Base-by-base conservation (phyloP, 1,140 invertebrate species). In the Drosophila pseudoobscura region DNA sequence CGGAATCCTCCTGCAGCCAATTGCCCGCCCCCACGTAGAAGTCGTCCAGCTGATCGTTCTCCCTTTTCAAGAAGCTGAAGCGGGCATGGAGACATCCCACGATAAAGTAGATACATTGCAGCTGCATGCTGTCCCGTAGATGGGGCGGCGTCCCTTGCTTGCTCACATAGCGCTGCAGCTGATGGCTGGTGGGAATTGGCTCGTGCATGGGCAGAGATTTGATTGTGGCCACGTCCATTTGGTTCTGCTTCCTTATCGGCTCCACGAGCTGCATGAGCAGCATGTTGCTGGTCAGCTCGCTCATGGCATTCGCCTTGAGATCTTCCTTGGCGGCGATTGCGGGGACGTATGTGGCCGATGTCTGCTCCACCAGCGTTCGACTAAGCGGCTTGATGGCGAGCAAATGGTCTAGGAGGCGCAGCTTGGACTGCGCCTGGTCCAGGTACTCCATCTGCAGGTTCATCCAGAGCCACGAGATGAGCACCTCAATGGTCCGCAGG, bases 391-490 rank as follows among this genome's bases (percentile, higher is more conserved):
- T 70, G 3, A 83, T 76, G 13, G 69, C 51, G 11, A 89, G 45
- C 4, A 87, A 74, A 39, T 88, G 79, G 13, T 89, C 79, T 22
- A 88, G 61, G 9, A 88, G 68, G 0, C 76, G 73, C 60, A 89
- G 47, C 51, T 84, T 89, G 7, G 70, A 69, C 22, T 76, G 65
- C 0, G 89, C 85, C 20, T 77, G 77, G 35, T 79, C 73, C 41
- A 91, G 47, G 58, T 74, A 63, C 49, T 91, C 90, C 89, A 90
- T 90, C 53, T 90, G 82, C 41, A 91, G 55, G 55, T 91, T 91
- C 2, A 75, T 79, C 75, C 72, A 79, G 26, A 89, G 45, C 89
- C 83, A 90, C 13, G 63, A 71, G 6, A 74, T 63, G 11, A 90
- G 56, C 4, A 91, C 47, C 61, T 91, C 77, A 5, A 85, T 65